phyloP scores from a whole-genome alignment of 2,113 vertebrate species.

The Hippolais icterina region DNA sequence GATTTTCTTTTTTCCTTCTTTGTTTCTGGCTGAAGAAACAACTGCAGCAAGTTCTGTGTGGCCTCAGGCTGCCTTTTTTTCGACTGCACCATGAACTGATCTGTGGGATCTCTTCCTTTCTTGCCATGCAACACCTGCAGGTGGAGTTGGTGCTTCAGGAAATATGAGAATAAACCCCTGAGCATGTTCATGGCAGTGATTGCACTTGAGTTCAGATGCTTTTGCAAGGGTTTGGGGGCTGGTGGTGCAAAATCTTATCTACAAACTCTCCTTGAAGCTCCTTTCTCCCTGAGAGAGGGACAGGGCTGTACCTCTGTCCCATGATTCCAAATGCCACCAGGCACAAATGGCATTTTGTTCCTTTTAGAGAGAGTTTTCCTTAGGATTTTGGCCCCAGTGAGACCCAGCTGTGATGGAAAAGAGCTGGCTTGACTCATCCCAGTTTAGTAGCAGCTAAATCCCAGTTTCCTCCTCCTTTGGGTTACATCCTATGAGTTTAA shows the following conservation, averaged over 20 bases:
- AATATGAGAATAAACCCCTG: neutral
- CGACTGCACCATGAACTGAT: neutral
- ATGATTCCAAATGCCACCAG: neutral
- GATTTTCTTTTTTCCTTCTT: neutral
- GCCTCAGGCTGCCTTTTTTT: neutral
- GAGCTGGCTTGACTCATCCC: neutral
- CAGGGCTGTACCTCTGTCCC: neutral
- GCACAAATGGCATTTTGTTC: neutral
- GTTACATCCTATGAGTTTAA: neutral
- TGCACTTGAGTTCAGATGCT: rapidly evolving
- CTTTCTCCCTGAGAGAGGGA: neutral
- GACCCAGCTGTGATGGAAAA: neutral
- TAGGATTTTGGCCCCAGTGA: neutral
- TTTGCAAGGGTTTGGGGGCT: neutral
- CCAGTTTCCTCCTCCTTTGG: neutral
- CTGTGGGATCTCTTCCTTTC: neutral
- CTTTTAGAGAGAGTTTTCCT: neutral
- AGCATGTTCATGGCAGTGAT: rapidly evolving
- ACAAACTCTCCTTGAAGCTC: neutral
- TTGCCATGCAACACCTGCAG: neutral
- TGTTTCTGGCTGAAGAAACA: neutral
- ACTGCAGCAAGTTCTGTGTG: neutral
- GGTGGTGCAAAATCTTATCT: neutral
- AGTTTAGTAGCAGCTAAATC: neutral
- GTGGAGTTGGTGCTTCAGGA: neutral